Conservation (phyloP, 2,888 invertebrate species). For the Drosophila infuscata region DNA sequence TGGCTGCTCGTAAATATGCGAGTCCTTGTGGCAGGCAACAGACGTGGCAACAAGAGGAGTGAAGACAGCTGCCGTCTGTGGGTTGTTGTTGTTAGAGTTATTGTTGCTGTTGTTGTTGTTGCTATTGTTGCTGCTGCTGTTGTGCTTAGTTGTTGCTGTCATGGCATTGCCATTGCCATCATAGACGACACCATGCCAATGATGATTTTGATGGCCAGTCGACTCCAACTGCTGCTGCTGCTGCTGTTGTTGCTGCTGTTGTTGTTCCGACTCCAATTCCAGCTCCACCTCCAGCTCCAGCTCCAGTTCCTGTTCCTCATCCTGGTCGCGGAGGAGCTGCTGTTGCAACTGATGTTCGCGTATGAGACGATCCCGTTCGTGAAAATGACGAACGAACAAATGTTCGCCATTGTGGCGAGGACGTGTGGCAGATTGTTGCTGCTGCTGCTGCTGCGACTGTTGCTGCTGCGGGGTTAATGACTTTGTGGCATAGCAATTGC, state of each 20-base stretch:
- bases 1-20: constrained; percentile 68
- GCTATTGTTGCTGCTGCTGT: constrained; percentile 12
- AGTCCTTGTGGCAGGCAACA: constrained; percentile 50
- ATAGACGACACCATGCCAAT: constrained; percentile 77
- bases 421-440: constrained; percentile 50
- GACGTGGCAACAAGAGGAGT: constrained; percentile 14
- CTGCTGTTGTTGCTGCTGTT: neutral
- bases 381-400: constrained; percentile 84
- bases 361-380: constrained; percentile 85
- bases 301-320: constrained; percentile 17
- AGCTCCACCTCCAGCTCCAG: constrained; percentile 20
- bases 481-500: constrained; percentile 60
- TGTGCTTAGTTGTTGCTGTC: constrained; percentile 40
- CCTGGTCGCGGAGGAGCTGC: constrained; percentile 74
- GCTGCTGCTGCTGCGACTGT: constrained; percentile 37
- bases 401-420: constrained; percentile 73
- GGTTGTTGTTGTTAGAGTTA: constrained; percentile 1
- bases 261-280: constrained; percentile 7
- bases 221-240: constrained; percentile 37
- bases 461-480: constrained; percentile 79
- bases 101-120: constrained; percentile 3
- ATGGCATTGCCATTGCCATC: constrained; percentile 65
- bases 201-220: constrained; percentile 70
- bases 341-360: constrained; percentile 85
- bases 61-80: constrained; percentile 4